Conservation (phyloP, 92 coral and sea anemone genomes). For the Blastomussa wellsi region DNA sequence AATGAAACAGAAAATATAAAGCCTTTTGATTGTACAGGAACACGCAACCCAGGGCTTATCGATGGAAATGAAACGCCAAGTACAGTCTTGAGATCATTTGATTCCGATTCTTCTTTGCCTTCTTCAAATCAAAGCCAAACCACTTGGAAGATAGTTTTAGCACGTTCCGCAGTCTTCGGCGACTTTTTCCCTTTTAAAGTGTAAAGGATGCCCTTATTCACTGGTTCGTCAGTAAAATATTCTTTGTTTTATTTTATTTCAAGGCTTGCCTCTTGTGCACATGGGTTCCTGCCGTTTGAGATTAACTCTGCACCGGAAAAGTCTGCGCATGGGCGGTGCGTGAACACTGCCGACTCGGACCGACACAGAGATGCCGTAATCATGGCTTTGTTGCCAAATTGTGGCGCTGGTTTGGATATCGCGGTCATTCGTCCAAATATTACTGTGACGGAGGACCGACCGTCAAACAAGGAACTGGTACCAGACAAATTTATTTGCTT, state of each 20-base stretch:
- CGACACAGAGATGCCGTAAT: not conserved
- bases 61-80: too few relatives aligned
- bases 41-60: too few relatives aligned
- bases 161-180: not conserved
- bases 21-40: too few relatives aligned
- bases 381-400: conserved; percentile 28
- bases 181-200: not conserved
- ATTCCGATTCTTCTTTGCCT: too few relatives aligned
- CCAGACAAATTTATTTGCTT: not conserved
- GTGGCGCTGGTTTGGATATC: conserved; percentile 13
- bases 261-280: conserved; percentile 36
- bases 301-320: not conserved
- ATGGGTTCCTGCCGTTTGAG: conserved; percentile 22
- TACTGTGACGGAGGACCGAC: not conserved
- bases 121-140: too few relatives aligned
- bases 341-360: not conserved
- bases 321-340: conserved; percentile 22
- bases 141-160: not conserved
- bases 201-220: not conserved
- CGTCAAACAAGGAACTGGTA: not conserved
- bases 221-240: not conserved
- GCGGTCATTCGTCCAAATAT: not conserved
- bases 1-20: too few relatives aligned
- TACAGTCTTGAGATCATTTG: too few relatives aligned
- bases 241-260: not conserved